Percentiles rank a stretch among this genome's conserved stretches.
These are phyloP conservation scores for Polymixis lichenea DNA, from an alignment of 2,888 invertebrate species.

Conservation along the genomic window DNA sequence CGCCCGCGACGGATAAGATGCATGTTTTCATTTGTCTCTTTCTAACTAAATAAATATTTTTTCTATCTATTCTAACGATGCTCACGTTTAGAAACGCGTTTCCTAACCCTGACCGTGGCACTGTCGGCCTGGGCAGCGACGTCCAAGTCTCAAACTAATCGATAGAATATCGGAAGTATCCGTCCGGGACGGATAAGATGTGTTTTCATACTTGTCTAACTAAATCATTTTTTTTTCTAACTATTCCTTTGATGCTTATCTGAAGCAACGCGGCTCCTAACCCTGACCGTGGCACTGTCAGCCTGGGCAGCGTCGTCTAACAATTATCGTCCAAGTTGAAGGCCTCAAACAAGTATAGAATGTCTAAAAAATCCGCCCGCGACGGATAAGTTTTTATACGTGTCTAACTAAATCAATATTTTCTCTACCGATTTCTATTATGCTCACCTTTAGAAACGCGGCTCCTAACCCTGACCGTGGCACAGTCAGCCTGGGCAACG, in stretches of 20 bases:
- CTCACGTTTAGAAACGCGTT: slow-evolving; percentile 95
- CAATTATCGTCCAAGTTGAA: slow-evolving; percentile 96
- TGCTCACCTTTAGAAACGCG: slow-evolving; percentile 93
- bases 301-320: slow-evolving; percentile 95
- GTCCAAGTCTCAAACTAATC: slow-evolving; percentile 96
- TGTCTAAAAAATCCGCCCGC: slow-evolving; percentile 97
- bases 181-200: slow-evolving; percentile 95
- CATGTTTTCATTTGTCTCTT: not conserved
- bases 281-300: slow-evolving; percentile 96
- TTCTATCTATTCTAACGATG: not conserved
- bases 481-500: slow-evolving; percentile 95
- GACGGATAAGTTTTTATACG: slow-evolving; percentile 89
- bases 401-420: not conserved
- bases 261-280: slow-evolving; percentile 94
- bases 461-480: slow-evolving; percentile 97
- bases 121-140: slow-evolving; percentile 94
- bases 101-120: slow-evolving; percentile 96
- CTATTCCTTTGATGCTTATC: not conserved
- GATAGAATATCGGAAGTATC: slow-evolving; percentile 96
- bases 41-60: not conserved
- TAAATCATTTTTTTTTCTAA: not conserved
- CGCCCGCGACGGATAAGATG: slow-evolving; percentile 97
- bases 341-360: slow-evolving; percentile 96
- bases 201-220: not conserved
- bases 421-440: not conserved